phyloP scores from a whole-genome alignment of 2,888 invertebrate species.

The Platypus cylindrus region DNA sequence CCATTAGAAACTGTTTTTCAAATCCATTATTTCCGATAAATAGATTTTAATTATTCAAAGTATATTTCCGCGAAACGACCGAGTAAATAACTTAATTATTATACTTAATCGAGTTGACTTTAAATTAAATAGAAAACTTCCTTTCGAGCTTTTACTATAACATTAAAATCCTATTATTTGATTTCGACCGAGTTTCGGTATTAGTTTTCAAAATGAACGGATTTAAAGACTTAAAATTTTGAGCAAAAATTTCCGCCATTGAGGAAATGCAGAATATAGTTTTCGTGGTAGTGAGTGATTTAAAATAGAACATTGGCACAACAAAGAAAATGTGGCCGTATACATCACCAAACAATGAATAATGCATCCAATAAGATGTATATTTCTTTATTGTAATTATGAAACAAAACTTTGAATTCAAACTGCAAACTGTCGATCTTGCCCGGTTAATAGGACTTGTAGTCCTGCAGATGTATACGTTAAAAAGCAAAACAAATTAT shows the following conservation, averaged over 20 bases:
- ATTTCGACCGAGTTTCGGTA: conserved; percentile 4
- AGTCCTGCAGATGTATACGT: too few species aligned
- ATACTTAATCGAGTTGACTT: conserved; percentile 5
- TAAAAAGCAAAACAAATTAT: too few species aligned
- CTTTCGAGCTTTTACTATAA: conserved; percentile 3
- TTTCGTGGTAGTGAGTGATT: too few species aligned
- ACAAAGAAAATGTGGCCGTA: too few species aligned
- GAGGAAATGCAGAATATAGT: too few species aligned
- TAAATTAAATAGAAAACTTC: conserved; percentile 5
- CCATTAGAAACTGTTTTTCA: conserved; percentile 2
- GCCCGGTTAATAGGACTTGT: too few species aligned
- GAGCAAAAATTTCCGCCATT: conserved; percentile 3
- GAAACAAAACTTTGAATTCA: too few species aligned
- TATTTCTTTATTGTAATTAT: too few species aligned
- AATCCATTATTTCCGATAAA: conserved; percentile 3
- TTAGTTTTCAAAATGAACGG: conserved; percentile 2
- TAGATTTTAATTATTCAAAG: conserved; percentile 2
- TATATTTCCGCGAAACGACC: conserved; percentile 2
- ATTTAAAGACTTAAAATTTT: conserved; percentile 5
- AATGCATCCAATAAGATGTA: too few species aligned
- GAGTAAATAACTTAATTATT: conserved; percentile 4
- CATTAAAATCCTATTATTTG: conserved; percentile 5
- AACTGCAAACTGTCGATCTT: too few species aligned
- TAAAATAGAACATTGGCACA: too few species aligned
- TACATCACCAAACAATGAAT: too few species aligned